Evolutionary conservation across 2,113 vertebrate species (phyloP), one percentile per base, ranked within the genome.

Genomic region (Anguilla rostrata): DNA sequence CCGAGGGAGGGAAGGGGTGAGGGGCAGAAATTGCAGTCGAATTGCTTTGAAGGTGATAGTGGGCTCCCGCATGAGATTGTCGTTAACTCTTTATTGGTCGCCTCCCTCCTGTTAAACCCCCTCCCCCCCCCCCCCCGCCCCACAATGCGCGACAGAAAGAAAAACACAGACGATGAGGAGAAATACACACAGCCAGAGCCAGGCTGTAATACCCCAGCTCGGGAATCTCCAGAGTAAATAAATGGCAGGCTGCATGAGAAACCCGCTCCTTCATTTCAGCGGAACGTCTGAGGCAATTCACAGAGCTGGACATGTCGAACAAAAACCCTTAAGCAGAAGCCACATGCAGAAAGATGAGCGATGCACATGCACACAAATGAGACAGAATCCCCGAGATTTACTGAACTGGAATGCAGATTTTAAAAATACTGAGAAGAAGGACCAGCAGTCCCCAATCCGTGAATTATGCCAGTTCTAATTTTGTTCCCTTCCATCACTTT

Each of bases 381-480:
- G 97, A 96, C 95, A 96, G 93, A 92, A 94, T 95, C 95, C 94
- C 93, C 91, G 92, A 94, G 92, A 96, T 95, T 95, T 95, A 95
- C 96, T 95, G 93, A 95, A 95, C 96, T 95, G 93, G 95, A 96
- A 96, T 93, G 93, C 94, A 95, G 92, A 96, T 93, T 81, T 46
- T 84, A 0, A 91, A 95, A 91, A 90, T 89, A 90, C 94, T 92
- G 94, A 94, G 93, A 93, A 94, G 34, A 92, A 92, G 94, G 93
- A 90, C 94, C 90, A 81, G 95, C 91, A 94, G 93, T 94, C 92
- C 86, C 22, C 81, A 92, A 93, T 94, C 92, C 94, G 94, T 95
- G 97, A 96, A 97, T 97, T 95, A 97, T 92, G 89, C 94, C 94
- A 93, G 94, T 96, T 97, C 95, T 94, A 95, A 96, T 93, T 96